Conservation (phyloP, 2,888 invertebrate species). For the Lithophane socia region DNA sequence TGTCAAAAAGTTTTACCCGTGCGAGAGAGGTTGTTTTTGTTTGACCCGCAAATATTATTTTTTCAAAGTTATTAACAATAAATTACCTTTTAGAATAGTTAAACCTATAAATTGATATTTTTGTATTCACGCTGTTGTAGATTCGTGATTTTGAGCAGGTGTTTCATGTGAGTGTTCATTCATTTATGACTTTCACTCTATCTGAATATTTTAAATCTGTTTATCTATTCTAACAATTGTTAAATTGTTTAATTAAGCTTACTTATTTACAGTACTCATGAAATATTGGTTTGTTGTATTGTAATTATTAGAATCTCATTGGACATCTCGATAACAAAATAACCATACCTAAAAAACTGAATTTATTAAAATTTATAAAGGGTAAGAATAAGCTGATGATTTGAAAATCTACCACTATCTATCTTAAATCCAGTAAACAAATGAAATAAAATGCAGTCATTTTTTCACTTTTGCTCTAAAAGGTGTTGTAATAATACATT, state of each 20-base stretch:
- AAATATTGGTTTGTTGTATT: neutral
- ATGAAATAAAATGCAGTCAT: neutral
- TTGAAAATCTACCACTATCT: neutral
- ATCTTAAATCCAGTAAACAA: neutral
- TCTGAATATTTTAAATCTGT: slow-evolving; percentile 23
- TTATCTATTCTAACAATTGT: slow-evolving; percentile 20
- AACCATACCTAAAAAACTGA: neutral
- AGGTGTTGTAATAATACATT: neutral
- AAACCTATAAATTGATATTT: slow-evolving; percentile 17
- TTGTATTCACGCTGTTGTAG: slow-evolving; percentile 19
- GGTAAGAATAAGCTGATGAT: neutral
- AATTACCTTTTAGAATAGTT: slow-evolving; percentile 35
- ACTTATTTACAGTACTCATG: neutral
- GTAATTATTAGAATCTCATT: slow-evolving; percentile 13
- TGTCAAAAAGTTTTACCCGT: slow-evolving; percentile 60
- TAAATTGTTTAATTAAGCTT: slow-evolving; percentile 14
- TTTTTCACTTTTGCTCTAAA: neutral
- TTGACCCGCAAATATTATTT: slow-evolving; percentile 57
- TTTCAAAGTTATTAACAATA: slow-evolving; percentile 38
- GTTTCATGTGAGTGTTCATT: slow-evolving; percentile 56
- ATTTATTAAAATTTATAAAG: neutral
- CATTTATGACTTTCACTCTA: slow-evolving; percentile 18
- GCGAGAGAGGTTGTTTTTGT: slow-evolving; percentile 53
- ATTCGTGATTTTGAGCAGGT: slow-evolving; percentile 38
- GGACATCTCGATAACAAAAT: neutral